Evolutionary conservation across 2,113 vertebrate species (phyloP), one percentile per base, ranked within the genome.

Genomic region (Corythornis vintsioides): DNA sequence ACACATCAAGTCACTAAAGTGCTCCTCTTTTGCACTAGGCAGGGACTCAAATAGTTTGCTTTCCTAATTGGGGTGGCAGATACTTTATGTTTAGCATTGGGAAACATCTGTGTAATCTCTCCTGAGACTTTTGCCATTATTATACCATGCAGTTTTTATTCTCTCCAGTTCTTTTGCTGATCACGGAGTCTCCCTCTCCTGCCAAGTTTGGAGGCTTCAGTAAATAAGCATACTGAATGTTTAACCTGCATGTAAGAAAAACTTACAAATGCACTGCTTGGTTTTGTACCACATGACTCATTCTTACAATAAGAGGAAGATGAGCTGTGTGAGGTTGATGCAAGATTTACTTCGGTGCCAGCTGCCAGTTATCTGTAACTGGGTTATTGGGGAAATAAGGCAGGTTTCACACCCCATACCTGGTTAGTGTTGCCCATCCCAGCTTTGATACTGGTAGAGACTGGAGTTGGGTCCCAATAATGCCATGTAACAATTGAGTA

Each of bases 51-150:
- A 38, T 38, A 29, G 16, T 76, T 92, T 63, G 15, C 65, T 43
- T 89, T 40, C 8, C 33, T 40, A 9, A 20, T 31, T 60, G 47
- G 52, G n/a, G 18, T 77, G 83, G 28, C 17, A 7, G 33, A 40
- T 77, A 43, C 35, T 31, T 93, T 57, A 65, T 84, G 63, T 42
- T 82, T 52, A 76, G 50, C 42, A 52, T 47, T 57, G 53, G 64
- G 92, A 73, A 89, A 88, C 64, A 88, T 86, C 79, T 91, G 72
- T 38, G 45, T 78, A 60, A 59, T 63, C 29, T 85, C 86, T 87
- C 78, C 64, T 7, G 64, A 89, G 94, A 38, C 47, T 92, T 90
- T 78, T 83, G 64, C 76, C 84, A 53, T 82, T 71, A n/a, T 55
- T 84, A 15, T 72, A 31, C 78, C 10, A 48, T 87, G 77, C 84